Evolutionary conservation across 2,888 invertebrate genomes (phyloP).

Genomic region (Muschampia staudingeri): DNA sequence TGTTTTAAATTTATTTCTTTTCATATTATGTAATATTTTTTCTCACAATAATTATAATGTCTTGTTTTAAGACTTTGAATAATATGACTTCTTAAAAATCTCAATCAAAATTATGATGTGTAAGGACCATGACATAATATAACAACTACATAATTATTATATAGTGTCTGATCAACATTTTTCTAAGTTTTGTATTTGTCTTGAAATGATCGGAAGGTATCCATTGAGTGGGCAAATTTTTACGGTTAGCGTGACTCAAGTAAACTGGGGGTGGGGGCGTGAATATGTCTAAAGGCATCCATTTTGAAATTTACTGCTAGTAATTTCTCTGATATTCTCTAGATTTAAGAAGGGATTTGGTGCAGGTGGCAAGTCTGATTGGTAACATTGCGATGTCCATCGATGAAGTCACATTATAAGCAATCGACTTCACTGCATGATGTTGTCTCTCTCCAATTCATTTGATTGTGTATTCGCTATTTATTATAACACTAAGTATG

Average conservation of each 20-base stretch:
- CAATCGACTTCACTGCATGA: constrained; percentile 71
- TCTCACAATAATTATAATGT: constrained; percentile 54
- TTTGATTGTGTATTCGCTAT: constrained; percentile 90
- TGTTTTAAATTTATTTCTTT: constrained; percentile 48
- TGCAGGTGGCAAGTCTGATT: constrained; percentile 42
- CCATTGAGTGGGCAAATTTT: constrained; percentile 67
- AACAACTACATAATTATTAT: constrained; percentile 43
- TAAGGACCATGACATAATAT: constrained; percentile 84
- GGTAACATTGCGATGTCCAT: constrained; percentile 49
- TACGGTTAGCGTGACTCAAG: constrained; percentile 51
- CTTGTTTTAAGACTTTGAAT: constrained; percentile 54
- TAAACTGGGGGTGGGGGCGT: constrained; percentile 33
- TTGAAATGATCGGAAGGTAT: constrained; percentile 60
- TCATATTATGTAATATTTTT: constrained; percentile 47
- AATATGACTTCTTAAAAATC: constrained; percentile 67
- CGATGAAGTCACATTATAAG: constrained; percentile 23
- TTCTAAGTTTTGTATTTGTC: constrained; percentile 72
- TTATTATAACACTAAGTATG: constrained; percentile 91
- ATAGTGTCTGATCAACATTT: constrained; percentile 90
- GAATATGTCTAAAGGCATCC: constrained; percentile 50
- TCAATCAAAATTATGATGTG: constrained; percentile 82
- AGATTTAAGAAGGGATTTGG: constrained; percentile 51
- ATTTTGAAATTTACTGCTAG: constrained; percentile 50
- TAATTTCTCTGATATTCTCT: constrained; percentile 56
- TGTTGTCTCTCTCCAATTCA: constrained; percentile 88